Conservation (phyloP, 2,113 vertebrate genomes). For the Pleuronectes platessa region DNA sequence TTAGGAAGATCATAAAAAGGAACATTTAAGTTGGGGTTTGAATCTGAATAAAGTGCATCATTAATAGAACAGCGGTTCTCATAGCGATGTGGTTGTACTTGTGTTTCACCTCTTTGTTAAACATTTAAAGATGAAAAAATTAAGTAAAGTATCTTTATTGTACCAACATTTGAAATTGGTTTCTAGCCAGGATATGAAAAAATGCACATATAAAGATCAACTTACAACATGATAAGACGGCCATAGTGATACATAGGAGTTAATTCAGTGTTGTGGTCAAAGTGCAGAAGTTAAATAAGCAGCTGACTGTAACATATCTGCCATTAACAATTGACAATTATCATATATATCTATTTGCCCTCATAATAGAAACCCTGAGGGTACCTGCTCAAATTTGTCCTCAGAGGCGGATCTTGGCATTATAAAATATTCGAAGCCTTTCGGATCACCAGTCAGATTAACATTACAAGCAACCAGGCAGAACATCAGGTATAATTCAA, state of each 20-base stretch:
- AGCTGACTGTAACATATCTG: not conserved
- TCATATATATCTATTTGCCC: not conserved
- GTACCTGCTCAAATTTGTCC: not conserved
- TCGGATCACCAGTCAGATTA: not conserved
- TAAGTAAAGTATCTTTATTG: not conserved
- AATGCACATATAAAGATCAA: not conserved
- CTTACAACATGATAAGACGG: no score
- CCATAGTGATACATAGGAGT: no score
- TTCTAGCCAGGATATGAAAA: not conserved
- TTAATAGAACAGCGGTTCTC: conserved; percentile 41
- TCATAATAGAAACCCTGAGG: not conserved
- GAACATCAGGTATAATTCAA: not conserved
- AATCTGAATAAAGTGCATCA: conserved; percentile 31
- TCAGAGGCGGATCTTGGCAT: not conserved
- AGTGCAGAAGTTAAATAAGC: not conserved
- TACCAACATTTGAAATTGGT: not conserved
- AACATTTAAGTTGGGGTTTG: conserved; percentile 1
- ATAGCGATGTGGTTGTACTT: conserved; percentile 44
- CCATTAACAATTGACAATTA: not conserved
- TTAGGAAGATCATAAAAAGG: conserved; percentile 21
- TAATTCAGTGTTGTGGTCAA: no score
- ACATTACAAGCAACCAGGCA: not conserved
- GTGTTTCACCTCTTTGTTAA: conserved; percentile 26
- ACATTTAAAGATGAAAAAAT: conserved; percentile 1
- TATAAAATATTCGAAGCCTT: not conserved